These are phyloP conservation scores for Himalopsyche japonica DNA, from an alignment of 2,888 invertebrate genomes.

Conservation along the genomic window DNA sequence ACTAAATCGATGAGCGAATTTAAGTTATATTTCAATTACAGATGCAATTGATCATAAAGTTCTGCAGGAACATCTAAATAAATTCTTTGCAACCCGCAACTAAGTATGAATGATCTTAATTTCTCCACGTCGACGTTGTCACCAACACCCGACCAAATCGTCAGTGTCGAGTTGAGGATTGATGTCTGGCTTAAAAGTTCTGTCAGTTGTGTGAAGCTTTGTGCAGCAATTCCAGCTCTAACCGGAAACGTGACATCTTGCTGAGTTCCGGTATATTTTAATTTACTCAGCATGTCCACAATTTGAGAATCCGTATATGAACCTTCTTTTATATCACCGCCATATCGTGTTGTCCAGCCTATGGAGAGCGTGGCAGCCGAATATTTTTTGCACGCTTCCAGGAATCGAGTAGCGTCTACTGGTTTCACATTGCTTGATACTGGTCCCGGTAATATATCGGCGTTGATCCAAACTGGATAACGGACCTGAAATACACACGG, in stretches of 20 bases:
- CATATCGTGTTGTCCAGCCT: slow-evolving; percentile 82
- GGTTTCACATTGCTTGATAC: slow-evolving; percentile 61
- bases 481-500: slow-evolving; percentile 55
- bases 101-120: slow-evolving; percentile 67
- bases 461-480: slow-evolving; percentile 84
- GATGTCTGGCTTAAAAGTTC: slow-evolving; percentile 61
- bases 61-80: slow-evolving; percentile 79
- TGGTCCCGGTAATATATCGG: slow-evolving; percentile 82
- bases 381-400: slow-evolving; percentile 62
- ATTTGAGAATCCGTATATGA: slow-evolving; percentile 67
- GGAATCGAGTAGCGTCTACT: slow-evolving; percentile 68
- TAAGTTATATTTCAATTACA: slow-evolving; percentile 44
- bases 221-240: slow-evolving; percentile 69
- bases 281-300: slow-evolving; percentile 67
- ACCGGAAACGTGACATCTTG: slow-evolving; percentile 82
- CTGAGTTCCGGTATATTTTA: slow-evolving; percentile 60
- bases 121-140: slow-evolving; percentile 70
- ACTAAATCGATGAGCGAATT: no score
- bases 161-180: slow-evolving; percentile 67
- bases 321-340: slow-evolving; percentile 56
- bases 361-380: slow-evolving; percentile 72
- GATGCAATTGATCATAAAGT: slow-evolving; percentile 56
- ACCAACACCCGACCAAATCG: slow-evolving; percentile 74
- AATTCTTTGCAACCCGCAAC: slow-evolving; percentile 68
- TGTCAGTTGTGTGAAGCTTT: slow-evolving; percentile 65